Evolutionary conservation across 2,797 vertebrate genomes (phyloP).

Genomic region (Eleutherodactylus coqui): DNA sequence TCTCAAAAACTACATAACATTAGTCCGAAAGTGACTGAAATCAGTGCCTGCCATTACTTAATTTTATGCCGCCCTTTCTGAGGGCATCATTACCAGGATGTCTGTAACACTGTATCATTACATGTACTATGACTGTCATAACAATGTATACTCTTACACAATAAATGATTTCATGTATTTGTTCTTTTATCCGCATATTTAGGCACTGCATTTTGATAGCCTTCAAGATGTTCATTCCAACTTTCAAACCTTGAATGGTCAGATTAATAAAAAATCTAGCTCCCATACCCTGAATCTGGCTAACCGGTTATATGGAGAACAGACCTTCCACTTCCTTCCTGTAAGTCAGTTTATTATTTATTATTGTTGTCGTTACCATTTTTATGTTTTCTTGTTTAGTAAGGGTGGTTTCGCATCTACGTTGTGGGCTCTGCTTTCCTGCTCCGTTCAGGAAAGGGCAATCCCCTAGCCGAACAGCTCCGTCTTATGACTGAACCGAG

Average conservation of each 20-base stretch:
- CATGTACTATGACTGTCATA: no score
- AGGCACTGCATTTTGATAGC: constrained; percentile 75
- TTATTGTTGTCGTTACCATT: not conserved
- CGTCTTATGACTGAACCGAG: no score
- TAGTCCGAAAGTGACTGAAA: no score
- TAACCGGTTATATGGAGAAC: constrained; percentile 89
- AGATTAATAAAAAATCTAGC: constrained; percentile 80
- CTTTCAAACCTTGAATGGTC: constrained; percentile 78
- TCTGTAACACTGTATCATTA: no score
- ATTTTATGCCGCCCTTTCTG: no score
- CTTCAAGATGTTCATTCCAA: constrained; percentile 78
- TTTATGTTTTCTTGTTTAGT: not conserved
- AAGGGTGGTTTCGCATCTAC: no score
- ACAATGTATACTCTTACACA: not conserved
- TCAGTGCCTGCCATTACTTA: no score
- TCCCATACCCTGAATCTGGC: constrained; percentile 84
- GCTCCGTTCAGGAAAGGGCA: no score
- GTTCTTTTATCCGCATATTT: constrained; percentile 25
- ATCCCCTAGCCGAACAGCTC: no score
- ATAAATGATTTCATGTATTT: not conserved
- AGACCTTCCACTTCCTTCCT: constrained; percentile 80
- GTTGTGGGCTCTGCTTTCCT: no score
- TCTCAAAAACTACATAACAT: no score
- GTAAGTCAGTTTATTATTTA: constrained; percentile 67
- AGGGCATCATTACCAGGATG: no score